Base-by-base conservation (phyloP, 1,140 invertebrate genomes). In the Brachystomella parvula region DNA sequence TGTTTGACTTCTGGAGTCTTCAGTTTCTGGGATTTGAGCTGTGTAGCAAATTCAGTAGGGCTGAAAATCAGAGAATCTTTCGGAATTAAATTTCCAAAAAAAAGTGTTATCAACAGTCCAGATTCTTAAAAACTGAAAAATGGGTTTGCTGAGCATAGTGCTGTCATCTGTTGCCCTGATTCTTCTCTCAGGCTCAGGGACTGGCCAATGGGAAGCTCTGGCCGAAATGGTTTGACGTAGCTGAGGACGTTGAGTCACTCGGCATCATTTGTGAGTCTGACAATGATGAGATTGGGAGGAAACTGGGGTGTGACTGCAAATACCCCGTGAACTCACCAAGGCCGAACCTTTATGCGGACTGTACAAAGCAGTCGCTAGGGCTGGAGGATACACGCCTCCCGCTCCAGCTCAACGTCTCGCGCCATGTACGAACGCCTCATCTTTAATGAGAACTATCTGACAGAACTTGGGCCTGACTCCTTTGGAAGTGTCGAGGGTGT, bases 301-400 rank as follows among this genome's bases (percentile, higher is more conserved):
- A 67, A 30, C 33, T 73, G 15, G 69, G 72, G 12, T 73, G 72
- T 47, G 61, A 26, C 26, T 71, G 72, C 35, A 63, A 15, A 2
- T 68, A 21, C 29, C n/a, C 53, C 39, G 3, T 12, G 19, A 24
- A 6, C 26, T 2, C 29, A 32, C 47, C 62, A 49, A 19, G 39
- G 2, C 26, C 6, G 15, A 29, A 47, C 31, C 24, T 67, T 1
- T 49, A 33, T 3, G 68, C 71, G 0, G 59, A 71, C 21, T 73
- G 72, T 33, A 24, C 47, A 1, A 28, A 49, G 2, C 24, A 62
- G 32, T 64, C 31, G 49, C 28, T 73, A 1, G 72, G 69, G 0
- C 64, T 26, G 35, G 63, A 71, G n/a, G 44, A 49, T 28, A 15
- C 58, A 3, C 0, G 17, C 1, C 57, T 69, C 12, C 72, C 72